These are phyloP conservation scores for Merluccius polli DNA, from an alignment of 2,797 vertebrate species.

Conservation along the genomic window DNA sequence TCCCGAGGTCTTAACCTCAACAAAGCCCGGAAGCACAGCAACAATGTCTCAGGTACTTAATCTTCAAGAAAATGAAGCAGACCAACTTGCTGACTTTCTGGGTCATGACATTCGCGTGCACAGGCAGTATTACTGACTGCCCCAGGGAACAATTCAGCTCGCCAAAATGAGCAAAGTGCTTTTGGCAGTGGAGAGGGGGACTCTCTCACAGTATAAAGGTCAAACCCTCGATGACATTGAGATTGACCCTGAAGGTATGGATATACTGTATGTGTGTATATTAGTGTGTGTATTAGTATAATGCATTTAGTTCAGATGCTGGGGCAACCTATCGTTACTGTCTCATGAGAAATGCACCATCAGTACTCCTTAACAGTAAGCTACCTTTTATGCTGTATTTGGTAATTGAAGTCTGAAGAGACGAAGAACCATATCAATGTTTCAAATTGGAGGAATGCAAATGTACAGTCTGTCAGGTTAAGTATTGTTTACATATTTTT, in stretches of 20 bases:
- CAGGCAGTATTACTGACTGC: not conserved
- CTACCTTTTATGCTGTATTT: not conserved
- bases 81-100: constrained; percentile 14
- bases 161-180: constrained; percentile 9
- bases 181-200: constrained; percentile 12
- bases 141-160: constrained; percentile 5
- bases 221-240: constrained; percentile 10
- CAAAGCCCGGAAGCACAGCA: constrained; percentile 11
- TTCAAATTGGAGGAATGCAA: not conserved
- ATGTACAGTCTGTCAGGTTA: not conserved
- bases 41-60: constrained; percentile 10
- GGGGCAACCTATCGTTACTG: not conserved
- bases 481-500: constrained; percentile 5
- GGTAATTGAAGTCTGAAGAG: no score
- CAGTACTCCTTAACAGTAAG: not conserved
- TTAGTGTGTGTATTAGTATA: not conserved
- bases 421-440: not conserved
- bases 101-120: constrained; percentile 8
- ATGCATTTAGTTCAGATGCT: no score
- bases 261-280: not conserved
- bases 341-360: not conserved
- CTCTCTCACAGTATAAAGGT: constrained; percentile 8
- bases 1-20: constrained; percentile 5
- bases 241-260: constrained; percentile 7
- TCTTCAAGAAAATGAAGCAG: constrained; percentile 5